Percentiles rank a stretch among this genome's conserved stretches.
phyloP scores from a whole-genome alignment of 1,140 invertebrate genomes.

The Scaptomyza montana region DNA sequence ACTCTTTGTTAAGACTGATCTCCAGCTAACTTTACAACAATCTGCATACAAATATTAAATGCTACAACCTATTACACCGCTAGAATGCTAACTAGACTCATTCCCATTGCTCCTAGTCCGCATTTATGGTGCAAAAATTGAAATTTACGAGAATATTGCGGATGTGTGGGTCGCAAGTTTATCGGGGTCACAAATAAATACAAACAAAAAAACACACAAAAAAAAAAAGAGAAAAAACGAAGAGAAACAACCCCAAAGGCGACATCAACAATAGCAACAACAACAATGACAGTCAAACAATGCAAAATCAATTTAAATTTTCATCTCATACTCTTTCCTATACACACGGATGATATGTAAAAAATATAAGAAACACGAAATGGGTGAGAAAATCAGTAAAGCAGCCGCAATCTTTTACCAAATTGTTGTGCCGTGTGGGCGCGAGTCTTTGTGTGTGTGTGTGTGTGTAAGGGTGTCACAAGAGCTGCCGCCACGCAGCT shows the following conservation, averaged over 20 bases:
- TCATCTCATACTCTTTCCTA: constrained; percentile 55
- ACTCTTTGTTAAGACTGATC: background rate
- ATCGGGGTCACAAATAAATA: constrained; percentile 34
- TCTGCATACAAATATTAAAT: no score
- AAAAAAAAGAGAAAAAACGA: constrained; percentile 12
- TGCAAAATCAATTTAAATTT: constrained; percentile 82
- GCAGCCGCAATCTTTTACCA: constrained; percentile 80
- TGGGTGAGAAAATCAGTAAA: constrained; percentile 81
- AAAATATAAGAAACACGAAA: constrained; percentile 49
- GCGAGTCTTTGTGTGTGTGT: constrained; percentile 24
- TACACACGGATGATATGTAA: constrained; percentile 9
- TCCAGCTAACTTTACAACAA: background rate
- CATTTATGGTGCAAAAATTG: constrained; percentile 60
- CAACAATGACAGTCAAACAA: constrained; percentile 79
- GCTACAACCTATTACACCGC: constrained; percentile 5
- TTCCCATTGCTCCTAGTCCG: background rate
- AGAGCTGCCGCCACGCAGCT: constrained; percentile 65
- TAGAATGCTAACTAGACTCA: constrained; percentile 21
- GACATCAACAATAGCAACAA: constrained; percentile 55
- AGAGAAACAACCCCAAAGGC: constrained; percentile 35
- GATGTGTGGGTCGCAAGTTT: constrained; percentile 21
- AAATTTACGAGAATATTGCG: constrained; percentile 65
- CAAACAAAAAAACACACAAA: constrained; percentile 22
- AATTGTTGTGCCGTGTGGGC: constrained; percentile 67
- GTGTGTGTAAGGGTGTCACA: constrained; percentile 41